Evolutionary conservation across 2,113 vertebrate species (phyloP).

Genomic region (Spheniscus mendiculus): DNA sequence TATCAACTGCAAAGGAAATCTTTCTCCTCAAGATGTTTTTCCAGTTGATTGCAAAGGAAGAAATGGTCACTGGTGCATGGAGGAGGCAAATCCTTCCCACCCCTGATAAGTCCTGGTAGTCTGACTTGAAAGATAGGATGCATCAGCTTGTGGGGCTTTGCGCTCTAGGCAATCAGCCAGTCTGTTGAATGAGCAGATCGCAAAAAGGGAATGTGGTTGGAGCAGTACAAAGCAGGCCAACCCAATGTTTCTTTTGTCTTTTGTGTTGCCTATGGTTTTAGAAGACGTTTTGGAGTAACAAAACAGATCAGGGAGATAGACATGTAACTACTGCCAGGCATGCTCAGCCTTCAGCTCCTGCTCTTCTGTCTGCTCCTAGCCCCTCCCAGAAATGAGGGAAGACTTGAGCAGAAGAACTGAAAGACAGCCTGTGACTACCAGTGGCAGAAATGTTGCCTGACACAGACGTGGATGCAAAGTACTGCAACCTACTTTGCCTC

Average conservation of each 20-base stretch:
- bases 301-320: not conserved
- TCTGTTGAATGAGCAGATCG: not conserved
- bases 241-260: not conserved
- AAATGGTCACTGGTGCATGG: not conserved
- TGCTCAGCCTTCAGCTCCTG: not conserved
- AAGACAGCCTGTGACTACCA: not conserved
- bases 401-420: not conserved
- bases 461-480: fast-evolving
- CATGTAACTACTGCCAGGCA: not conserved
- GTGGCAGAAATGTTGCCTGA: not conserved
- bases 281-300: not conserved
- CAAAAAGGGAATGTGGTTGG: not conserved
- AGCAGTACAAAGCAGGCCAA: not conserved
- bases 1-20: not conserved
- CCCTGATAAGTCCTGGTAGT: not conserved
- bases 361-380: not conserved
- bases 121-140: not conserved
- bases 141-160: not conserved
- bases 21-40: not conserved
- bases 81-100: not conserved
- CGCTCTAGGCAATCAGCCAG: not conserved
- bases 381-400: not conserved
- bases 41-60: not conserved
- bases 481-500: not conserved
- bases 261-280: not conserved